Evolutionary conservation across 1,140 invertebrate species (phyloP), one percentile per base, ranked within the genome.

Genomic region (Oncopodura yosiiana): DNA sequence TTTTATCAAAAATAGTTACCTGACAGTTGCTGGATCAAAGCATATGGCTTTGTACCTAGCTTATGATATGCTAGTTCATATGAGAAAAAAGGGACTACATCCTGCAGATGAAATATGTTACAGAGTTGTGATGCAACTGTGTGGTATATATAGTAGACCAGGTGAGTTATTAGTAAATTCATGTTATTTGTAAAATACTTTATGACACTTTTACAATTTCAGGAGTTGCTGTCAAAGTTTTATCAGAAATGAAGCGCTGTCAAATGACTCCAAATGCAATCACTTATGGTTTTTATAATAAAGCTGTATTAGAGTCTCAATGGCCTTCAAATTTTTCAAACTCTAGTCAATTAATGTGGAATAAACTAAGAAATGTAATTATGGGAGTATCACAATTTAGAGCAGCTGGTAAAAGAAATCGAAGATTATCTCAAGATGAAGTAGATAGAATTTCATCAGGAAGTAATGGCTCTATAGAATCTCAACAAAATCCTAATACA

Each of bases 21-120:
- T 86, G 51, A 74, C 73, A 38, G 69, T 72, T 50, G 77, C 74
- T 49, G 61, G 61, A 58, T 65, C 73, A 29, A 75, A 80, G 68
- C 82, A 84, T 69, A 81, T 85, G 63, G 79, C 82, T 50, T 81
- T 85, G 4, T 82, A 87, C 9, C 70, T 97, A 34, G 90, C 92
- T 3, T 94, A 88, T 67, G 87, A 93, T 65, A 74, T 94, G 11
- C 73, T 97, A 37, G 82, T 85, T 32, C 80, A 82, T 63, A 88
- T 94, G 69, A 87, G 90, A 57, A 83, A 85, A 57, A 73, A 81
- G 23, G 77, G 81, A 63, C 77, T 94, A 41, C 76, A 78, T 52
- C 83, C 86, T 18, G 86, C 87, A 66, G 94, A 97, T 76, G 94
- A 98, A 77, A 86, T 97, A 49, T 97, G 93, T 71, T 99, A 97